Conservation (phyloP, 2,888 invertebrate genomes). For the Hypomecis punctinalis region DNA sequence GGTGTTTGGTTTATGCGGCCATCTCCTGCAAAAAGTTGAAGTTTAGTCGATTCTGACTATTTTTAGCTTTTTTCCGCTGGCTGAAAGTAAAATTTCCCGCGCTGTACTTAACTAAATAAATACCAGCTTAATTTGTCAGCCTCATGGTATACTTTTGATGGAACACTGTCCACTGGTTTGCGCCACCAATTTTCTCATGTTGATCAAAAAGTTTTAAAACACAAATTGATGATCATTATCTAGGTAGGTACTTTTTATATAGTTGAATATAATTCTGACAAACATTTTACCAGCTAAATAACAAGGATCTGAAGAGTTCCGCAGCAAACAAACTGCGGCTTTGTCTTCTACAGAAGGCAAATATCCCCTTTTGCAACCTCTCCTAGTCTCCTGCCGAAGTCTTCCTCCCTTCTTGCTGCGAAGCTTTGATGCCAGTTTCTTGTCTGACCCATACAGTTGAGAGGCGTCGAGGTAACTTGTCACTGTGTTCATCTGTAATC, state of each 20-base stretch:
- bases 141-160: no score
- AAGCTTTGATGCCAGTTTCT: conserved; percentile 64
- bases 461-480: conserved; percentile 85
- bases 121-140: no score
- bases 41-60: neutral
- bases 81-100: no score
- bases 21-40: conserved; percentile 68
- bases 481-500: conserved; percentile 87
- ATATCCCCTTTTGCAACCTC: conserved; percentile 62
- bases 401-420: conserved; percentile 74
- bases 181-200: no score
- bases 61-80: no score
- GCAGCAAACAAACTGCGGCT: conserved; percentile 68
- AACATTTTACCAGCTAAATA: conserved; percentile 71
- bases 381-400: conserved; percentile 65
- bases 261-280: no score
- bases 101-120: no score
- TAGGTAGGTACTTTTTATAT: no score
- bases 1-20: conserved; percentile 83
- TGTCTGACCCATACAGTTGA: conserved; percentile 79
- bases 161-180: no score
- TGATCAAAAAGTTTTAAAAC: no score
- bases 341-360: conserved; percentile 75
- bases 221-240: no score
- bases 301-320: conserved; percentile 73